Base-by-base conservation (phyloP, 1,140 invertebrate genomes). In the Alviniconcha marisindica region DNA sequence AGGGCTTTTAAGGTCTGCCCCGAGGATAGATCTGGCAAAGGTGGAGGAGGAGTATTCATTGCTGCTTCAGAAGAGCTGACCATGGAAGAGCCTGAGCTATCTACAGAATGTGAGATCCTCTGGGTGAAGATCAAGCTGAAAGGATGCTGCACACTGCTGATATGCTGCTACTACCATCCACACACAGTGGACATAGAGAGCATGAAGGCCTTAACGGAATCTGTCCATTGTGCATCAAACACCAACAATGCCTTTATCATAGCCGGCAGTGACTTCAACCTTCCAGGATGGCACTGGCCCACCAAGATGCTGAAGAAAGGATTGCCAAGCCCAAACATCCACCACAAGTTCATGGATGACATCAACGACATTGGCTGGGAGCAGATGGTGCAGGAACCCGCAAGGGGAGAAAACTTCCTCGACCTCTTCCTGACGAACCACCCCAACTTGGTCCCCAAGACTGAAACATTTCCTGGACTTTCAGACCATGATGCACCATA, bases 81-180 rank as follows among this genome's bases (percentile, higher is more conserved):
- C 14, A n/a, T n/a, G n/a, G 33, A 71, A 21, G 69, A 71, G 40
- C 33, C 24, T 4, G 69, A 71, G 24, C 69, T 71, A 3, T 38
- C 36, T 31, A 33, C 36, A 3, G 69, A 2, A 2, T 71, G 69
- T 28, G 69, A 71, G 36, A 10, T 71, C 12, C 38, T 71, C 36
- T 71, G 69, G 69, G 69, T 40, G 69, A 42, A 40, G 69, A 71
- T 71, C 33, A 71, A 71, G 36, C 69, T 71, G 28, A 71, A 71
- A 40, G 69, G 36, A 21, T 15, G 36, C 24, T 40, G 69, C 14
- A 33, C 38, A 42, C 69, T 71, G 31, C 24, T 71, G 0, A 18
- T 71, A 5, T 33, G 33, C 36, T n/a, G 33, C 33, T 71, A 71
- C 4, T 42, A 71, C 36, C 10, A 36, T 2, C 69, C 69, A n/a